Base-by-base conservation (phyloP, 2,888 invertebrate genomes). In the Poecilobothrus nobilitatus region DNA sequence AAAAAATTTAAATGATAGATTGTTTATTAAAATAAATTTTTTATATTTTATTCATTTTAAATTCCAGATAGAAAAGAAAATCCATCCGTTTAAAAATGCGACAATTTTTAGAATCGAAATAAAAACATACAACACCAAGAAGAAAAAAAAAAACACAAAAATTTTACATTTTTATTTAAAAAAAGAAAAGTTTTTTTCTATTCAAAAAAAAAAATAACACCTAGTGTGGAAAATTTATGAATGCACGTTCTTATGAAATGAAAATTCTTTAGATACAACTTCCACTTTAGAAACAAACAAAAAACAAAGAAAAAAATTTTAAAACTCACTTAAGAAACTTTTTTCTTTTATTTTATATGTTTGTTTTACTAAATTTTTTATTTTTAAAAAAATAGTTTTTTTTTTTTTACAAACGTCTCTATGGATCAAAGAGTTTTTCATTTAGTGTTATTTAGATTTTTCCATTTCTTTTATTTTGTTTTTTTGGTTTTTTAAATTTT, bases 361-460 rank as follows among this genome's bases (percentile, higher is more conserved):
- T 37, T 37, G 8, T 37, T 37, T 37, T 37, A 5, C 7, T 8
- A 10, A 27, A 10, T 37, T 37, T 37, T 10, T 12, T 37, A 5
- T 37, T 37, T 37, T 37, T 10, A 37, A 37, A 37, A n/a, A n/a
- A n/a, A n/a, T n/a, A n/a, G n/a, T n/a, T n/a, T n/a, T n/a, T 37
- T 37, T 12, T 37, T 37, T 37, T 37, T 37, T 37, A 53, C 7
- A 53, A 53, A 53, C 15, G 18, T n/a, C 53, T 53, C 53, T 53
- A 53, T 53, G 53, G 53, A 53, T 53, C 53, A 53, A 53, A 53
- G 53, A 53, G 53, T 53, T 53, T 27, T 53, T 53, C 15, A 53
- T 18, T 41, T 41, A 2, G 12, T 41, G 41, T 41, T 41, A 41
- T 41, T 41, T 41, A 12, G 41, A 8, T 2, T 12, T 15, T 41